A percentile compares a stretch with the other conserved stretches of the same genome.
Evolutionary conservation across 2,888 invertebrate species (phyloP).

Genomic region (Lithophane leautieri): DNA sequence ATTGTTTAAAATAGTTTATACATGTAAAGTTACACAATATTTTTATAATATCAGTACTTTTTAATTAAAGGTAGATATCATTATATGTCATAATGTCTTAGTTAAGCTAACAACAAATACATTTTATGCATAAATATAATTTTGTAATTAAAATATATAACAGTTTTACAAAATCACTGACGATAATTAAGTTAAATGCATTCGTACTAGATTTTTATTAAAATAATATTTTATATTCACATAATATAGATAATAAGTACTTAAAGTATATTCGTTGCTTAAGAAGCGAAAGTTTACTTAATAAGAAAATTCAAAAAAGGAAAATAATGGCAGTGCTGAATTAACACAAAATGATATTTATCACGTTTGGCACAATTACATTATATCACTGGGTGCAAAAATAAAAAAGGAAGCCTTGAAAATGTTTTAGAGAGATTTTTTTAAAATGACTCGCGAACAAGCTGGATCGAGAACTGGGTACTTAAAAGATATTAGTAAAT

Average conservation of each 20-base stretch:
- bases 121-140: conserved; percentile 70
- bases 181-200: conserved; percentile 70
- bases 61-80: conserved; percentile 54
- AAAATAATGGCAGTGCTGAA: conserved; percentile 69
- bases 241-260: conserved; percentile 54
- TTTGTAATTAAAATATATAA: conserved; percentile 65
- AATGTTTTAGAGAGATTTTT: conserved; percentile 50
- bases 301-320: conserved; percentile 55
- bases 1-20: conserved; percentile 63
- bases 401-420: conserved; percentile 49
- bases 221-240: conserved; percentile 57
- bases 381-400: conserved; percentile 65
- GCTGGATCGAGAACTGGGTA: conserved; percentile 56
- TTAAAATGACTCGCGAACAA: conserved; percentile 58
- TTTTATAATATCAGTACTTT: conserved; percentile 70
- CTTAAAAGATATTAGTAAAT: conserved; percentile 73
- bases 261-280: conserved; percentile 67
- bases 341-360: conserved; percentile 55
- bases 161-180: conserved; percentile 60
- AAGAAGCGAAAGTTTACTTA: conserved; percentile 61
- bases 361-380: conserved; percentile 73
- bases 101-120: conserved; percentile 68
- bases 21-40: conserved; percentile 58
- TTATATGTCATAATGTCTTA: conserved; percentile 64
- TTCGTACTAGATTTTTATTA: conserved; percentile 61